These are phyloP conservation scores for Rapana venosa DNA, from an alignment of 2,888 invertebrate species.

Conservation along the genomic window DNA sequence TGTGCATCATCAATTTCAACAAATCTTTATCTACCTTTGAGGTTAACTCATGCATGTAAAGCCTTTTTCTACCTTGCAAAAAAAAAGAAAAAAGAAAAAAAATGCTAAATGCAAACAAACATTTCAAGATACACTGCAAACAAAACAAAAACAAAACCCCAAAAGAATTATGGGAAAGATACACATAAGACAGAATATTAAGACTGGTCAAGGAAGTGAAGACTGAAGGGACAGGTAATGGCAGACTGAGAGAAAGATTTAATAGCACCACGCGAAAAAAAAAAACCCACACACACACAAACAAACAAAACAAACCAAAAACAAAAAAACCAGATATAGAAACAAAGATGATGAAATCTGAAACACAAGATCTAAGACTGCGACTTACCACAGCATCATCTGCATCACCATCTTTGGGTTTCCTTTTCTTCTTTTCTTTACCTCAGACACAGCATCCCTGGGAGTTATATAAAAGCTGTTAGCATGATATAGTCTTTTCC, in stretches of 20 bases:
- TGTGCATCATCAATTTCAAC: neutral
- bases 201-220: too few species aligned
- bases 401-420: constrained; percentile 53
- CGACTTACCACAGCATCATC: constrained; percentile 46
- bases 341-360: neutral
- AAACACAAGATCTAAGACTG: neutral
- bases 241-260: too few species aligned
- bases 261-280: neutral
- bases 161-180: neutral
- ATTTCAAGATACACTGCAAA: neutral
- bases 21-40: neutral
- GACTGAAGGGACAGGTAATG: too few species aligned
- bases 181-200: too few species aligned
- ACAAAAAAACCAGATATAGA: neutral
- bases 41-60: too few species aligned
- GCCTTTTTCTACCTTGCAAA: too few species aligned
- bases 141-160: neutral
- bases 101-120: too few species aligned
- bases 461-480: constrained; percentile 23
- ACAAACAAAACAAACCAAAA: neutral
- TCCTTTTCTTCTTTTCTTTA: constrained; percentile 71
- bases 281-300: neutral
- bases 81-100: too few species aligned
- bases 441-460: constrained; percentile 61
- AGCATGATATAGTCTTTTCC: too few species aligned